Evolutionary conservation across 2,113 vertebrate species (phyloP), one percentile per base, ranked within the genome.

Genomic region (Festucalex cinctus): DNA sequence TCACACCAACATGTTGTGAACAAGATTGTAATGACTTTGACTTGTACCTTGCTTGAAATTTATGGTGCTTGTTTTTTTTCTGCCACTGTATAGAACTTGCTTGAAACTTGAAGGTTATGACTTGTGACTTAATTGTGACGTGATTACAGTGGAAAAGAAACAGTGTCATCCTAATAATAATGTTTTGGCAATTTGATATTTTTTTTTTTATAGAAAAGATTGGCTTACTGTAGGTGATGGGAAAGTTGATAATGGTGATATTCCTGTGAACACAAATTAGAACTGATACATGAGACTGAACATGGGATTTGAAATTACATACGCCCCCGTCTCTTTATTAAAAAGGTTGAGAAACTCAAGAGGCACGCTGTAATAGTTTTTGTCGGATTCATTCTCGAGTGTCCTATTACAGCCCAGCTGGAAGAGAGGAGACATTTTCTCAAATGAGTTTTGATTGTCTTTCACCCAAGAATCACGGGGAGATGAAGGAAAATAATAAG

Each of bases 351-450:
- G 54, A 58, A 20, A 62, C 41, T 24, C 37, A 62, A 41, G 59
- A 62, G 12, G 60, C 10, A 2, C 26, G 20, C 51, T 20, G 28
- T 41, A 63, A 74, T 63, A 17, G 10, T 12, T 56, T 73, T 63
- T 44, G 22, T 59, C 22, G 24, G 53, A 74, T 65, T 65, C 51
- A 65, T 46, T 41, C 53, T 71, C 20, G 41, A 71, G 54, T 58
- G 54, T 49, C 44, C 43, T 39, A 60, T 71, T 65, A 41, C 22
- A 71, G 56, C 41, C 24, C 60, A 64, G 59, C 49, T 49, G 65
- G 28, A 37, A 12, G 62, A n/a, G 26, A 44, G n/a, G 32, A 53
- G 28, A 69, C 7, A 37, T 48, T 6, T 58, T 61, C 65, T 26
- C 49, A 36, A 62, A 73, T 57, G 51, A 48, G 37, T 67, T 62